Evolutionary conservation across 1,140 invertebrate genomes (phyloP).

Genomic region (Gryon sp.): DNA sequence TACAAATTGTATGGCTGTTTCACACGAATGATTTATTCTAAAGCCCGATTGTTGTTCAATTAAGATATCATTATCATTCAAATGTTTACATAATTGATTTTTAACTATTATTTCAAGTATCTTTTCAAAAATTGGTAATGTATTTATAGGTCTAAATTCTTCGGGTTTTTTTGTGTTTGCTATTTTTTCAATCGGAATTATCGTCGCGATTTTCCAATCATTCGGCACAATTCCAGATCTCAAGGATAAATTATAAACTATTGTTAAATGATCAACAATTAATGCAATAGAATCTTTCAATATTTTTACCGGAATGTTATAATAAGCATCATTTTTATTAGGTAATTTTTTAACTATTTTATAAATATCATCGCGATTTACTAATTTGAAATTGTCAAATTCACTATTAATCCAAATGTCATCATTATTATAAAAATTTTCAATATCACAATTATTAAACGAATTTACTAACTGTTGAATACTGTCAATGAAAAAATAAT

Average conservation of each 20-base stretch:
- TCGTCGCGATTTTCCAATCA: no score
- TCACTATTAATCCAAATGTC: not conserved
- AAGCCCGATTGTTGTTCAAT: no score
- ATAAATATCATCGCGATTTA: no score
- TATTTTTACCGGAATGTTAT: not conserved
- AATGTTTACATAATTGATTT: slow-evolving; percentile 31
- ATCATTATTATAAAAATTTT: not conserved
- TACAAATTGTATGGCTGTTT: slow-evolving; percentile 29
- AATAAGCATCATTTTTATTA: slow-evolving; percentile 1
- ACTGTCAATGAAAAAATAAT: slow-evolving; percentile 1
- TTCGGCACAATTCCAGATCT: no score
- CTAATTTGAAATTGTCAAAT: no score
- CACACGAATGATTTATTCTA: slow-evolving; percentile 31
- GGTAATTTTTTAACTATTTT: not conserved
- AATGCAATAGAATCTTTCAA: no score
- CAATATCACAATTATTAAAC: not conserved
- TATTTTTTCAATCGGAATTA: slow-evolving; percentile 36
- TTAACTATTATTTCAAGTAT: slow-evolving; percentile 54
- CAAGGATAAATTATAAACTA: no score
- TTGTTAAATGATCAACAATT: no score
- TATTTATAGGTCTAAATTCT: slow-evolving; percentile 59
- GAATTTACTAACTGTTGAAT: not conserved
- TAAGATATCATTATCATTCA: slow-evolving; percentile 26
- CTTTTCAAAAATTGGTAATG: slow-evolving; percentile 54
- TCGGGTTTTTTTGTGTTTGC: slow-evolving; percentile 34